Evolutionary conservation across 2,888 invertebrate genomes (phyloP).

Genomic region (Parnassius smintheus): DNA sequence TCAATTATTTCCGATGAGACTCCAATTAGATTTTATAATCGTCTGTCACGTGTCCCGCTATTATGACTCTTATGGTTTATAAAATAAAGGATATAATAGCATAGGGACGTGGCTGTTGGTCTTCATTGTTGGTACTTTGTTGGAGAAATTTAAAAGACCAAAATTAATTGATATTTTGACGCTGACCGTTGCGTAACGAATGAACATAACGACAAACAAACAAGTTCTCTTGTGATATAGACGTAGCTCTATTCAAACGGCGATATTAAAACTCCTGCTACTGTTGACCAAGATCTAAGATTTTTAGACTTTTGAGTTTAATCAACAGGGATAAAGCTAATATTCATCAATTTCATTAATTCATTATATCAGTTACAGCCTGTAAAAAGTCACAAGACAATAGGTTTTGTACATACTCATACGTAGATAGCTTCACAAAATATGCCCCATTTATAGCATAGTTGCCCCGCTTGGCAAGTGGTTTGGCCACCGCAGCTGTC

Average conservation of each 20-base stretch:
- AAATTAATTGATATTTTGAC: slow-evolving; percentile 68
- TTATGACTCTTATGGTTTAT: not conserved
- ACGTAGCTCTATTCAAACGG: slow-evolving; percentile 1
- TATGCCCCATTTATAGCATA: no score
- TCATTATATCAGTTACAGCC: no score
- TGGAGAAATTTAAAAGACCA: slow-evolving; percentile 54
- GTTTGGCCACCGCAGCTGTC: no score
- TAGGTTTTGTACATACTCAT: no score
- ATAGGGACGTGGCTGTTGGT: not conserved
- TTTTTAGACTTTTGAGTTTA: no score
- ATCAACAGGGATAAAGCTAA: no score
- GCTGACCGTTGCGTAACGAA: slow-evolving; percentile 37
- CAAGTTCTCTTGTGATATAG: slow-evolving; percentile 18
- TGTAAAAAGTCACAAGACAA: no score
- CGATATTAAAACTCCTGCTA: slow-evolving; percentile 17
- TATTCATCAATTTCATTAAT: no score
- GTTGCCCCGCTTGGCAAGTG: no score
- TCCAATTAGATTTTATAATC: slow-evolving; percentile 43
- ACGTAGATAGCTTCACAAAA: no score
- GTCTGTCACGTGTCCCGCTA: slow-evolving; percentile 18
- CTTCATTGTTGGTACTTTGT: slow-evolving; percentile 38
- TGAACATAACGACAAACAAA: slow-evolving; percentile 43
- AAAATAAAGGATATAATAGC: not conserved
- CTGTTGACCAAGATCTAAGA: slow-evolving; percentile 9
- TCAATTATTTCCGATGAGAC: slow-evolving; percentile 72